Conservation (phyloP, 2,888 invertebrate species). For the Tetanocera ferruginea region DNA sequence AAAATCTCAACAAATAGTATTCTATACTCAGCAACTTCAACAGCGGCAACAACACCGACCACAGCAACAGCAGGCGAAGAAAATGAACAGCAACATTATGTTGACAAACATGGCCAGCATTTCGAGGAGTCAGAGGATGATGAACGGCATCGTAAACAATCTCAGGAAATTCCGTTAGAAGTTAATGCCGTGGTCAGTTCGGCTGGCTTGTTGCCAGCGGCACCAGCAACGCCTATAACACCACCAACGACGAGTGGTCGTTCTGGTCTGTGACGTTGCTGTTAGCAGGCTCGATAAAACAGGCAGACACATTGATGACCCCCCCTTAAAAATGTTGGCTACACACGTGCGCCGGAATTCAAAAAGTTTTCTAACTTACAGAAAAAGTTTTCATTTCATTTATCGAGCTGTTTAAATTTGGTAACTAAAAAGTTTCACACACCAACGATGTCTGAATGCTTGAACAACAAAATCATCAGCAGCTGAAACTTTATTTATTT, state of each 20-base stretch:
- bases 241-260: background rate
- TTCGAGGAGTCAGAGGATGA: background rate
- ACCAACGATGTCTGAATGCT: no score
- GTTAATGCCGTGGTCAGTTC: conserved; percentile 63
- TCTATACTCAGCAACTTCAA: conserved; percentile 40
- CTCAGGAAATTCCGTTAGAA: conserved; percentile 56
- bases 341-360: no score
- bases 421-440: no score
- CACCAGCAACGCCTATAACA: background rate
- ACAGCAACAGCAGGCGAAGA: conserved; percentile 13
- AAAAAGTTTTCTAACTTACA: no score
- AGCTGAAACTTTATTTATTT: no score
- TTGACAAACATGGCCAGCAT: background rate
- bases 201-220: conserved; percentile 31
- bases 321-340: no score
- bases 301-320: background rate
- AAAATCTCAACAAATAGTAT: conserved; percentile 62
- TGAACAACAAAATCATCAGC: no score
- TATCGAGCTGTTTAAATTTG: no score
- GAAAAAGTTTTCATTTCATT: no score
- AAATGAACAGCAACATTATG: background rate
- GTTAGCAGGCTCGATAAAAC: background rate
- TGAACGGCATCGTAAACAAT: background rate
- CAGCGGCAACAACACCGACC: conserved; percentile 15
- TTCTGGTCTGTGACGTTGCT: conserved; percentile 23